Percentiles rank a stretch among this genome's conserved stretches.
These are phyloP conservation scores for Bambusicola thoracicus DNA, from an alignment of 2,113 vertebrate species.

Conservation along the genomic window DNA sequence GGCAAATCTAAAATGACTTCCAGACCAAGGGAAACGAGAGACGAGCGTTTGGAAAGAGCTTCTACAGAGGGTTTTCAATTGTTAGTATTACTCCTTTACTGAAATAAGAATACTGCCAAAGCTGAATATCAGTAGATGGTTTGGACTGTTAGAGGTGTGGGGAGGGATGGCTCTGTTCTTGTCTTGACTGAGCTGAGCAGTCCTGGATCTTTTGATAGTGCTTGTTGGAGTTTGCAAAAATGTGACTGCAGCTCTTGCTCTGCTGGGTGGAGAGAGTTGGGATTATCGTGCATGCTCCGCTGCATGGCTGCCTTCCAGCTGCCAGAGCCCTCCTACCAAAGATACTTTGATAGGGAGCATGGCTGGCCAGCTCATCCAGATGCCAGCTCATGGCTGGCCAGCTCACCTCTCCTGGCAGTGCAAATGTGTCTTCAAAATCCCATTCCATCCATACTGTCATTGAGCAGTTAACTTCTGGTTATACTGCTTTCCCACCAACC, in stretches of 20 bases:
- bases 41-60: slow-evolving; percentile 25
- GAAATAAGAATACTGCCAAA: neutral
- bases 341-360: neutral
- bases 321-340: neutral
- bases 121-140: neutral
- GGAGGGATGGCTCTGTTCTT: neutral
- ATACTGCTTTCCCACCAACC: neutral
- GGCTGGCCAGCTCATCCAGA: neutral
- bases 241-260: neutral
- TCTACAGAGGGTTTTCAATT: neutral
- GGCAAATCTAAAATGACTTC: slow-evolving; percentile 49
- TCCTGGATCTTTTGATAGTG: neutral
- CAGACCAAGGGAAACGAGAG: neutral
- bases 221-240: neutral
- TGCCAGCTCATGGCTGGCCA: neutral
- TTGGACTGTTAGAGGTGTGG: neutral
- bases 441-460: neutral
- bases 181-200: neutral
- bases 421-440: neutral
- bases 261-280: neutral
- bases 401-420: neutral
- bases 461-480: neutral
- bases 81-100: neutral
- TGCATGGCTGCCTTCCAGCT: neutral
- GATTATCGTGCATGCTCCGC: neutral